Evolutionary conservation across 2,113 vertebrate genomes (phyloP).

Genomic region (Hippopotamus amphibius): DNA sequence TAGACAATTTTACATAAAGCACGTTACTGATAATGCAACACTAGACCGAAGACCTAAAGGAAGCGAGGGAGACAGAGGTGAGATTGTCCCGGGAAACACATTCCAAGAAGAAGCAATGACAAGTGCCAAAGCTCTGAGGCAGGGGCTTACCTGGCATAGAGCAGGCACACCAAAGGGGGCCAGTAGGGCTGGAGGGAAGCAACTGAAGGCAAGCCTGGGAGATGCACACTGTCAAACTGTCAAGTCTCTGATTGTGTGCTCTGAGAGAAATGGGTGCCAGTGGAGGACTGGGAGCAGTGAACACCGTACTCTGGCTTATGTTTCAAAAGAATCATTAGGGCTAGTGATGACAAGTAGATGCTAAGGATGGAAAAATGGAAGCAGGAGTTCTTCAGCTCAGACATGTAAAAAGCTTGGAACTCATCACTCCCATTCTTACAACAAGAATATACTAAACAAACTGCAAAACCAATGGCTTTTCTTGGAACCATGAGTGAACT

Average conservation of each 20-base stretch:
- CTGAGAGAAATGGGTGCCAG: neutral
- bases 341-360: neutral
- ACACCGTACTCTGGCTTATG: neutral
- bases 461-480: neutral
- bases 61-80: neutral
- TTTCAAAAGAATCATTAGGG: neutral
- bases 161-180: neutral
- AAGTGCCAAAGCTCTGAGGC: neutral
- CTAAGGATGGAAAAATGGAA: neutral
- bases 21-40: neutral
- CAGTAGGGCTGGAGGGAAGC: fast-evolving
- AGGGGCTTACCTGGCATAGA: neutral
- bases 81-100: neutral
- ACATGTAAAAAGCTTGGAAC: neutral
- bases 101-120: neutral
- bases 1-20: neutral
- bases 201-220: neutral
- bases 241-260: fast-evolving
- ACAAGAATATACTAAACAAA: neutral
- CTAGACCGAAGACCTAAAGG: neutral
- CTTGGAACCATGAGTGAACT: neutral
- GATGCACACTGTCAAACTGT: fast-evolving
- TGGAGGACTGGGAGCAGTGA: neutral
- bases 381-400: neutral
- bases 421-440: neutral